Conservation (phyloP, 1,140 invertebrate species). For the Lepidurus couesii region DNA sequence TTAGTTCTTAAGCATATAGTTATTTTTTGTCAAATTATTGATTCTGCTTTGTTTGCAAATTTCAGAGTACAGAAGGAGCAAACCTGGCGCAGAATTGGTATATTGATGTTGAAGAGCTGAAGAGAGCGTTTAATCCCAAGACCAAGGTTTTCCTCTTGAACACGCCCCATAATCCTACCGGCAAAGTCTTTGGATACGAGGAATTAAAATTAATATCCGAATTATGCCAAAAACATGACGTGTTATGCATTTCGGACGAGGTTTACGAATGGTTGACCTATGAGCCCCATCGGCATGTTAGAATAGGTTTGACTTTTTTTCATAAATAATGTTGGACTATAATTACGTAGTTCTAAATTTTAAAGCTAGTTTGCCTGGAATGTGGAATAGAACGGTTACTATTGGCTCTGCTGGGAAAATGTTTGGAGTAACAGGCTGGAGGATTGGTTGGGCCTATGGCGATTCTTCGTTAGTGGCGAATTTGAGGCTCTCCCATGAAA, state of each 20-base stretch:
- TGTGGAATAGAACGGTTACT: constrained; percentile 97
- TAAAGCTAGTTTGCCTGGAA: constrained; percentile 81
- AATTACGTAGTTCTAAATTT: background rate
- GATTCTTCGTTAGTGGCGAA: constrained; percentile 71
- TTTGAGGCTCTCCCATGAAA: constrained; percentile 85
- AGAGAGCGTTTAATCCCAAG: constrained; percentile 71
- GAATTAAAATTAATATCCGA: constrained; percentile 68
- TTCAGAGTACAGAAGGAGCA: background rate
- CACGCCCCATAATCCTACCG: constrained; percentile 92
- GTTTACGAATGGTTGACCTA: constrained; percentile 98
- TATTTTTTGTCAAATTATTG: no score
- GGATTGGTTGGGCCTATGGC: constrained; percentile 94
- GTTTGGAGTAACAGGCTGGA: constrained; percentile 96
- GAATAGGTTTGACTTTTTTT: constrained; percentile 61
- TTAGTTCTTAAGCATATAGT: constrained; percentile 45
- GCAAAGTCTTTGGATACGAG: constrained; percentile 65
- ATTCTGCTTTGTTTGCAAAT: background rate
- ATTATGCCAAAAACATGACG: constrained; percentile 87
- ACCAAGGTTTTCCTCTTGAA: constrained; percentile 96
- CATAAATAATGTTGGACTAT: background rate
- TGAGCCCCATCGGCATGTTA: constrained; percentile 74
- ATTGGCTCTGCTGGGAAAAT: constrained; percentile 97
- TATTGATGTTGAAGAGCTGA: constrained; percentile 75
- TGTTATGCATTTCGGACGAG: constrained; percentile 88
- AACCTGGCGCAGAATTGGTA: constrained; percentile 74